Percentiles rank a stretch among this genome's conserved stretches.
Evolutionary conservation across 2,113 vertebrate genomes (phyloP).

Genomic region (Leptosomus discolor): DNA sequence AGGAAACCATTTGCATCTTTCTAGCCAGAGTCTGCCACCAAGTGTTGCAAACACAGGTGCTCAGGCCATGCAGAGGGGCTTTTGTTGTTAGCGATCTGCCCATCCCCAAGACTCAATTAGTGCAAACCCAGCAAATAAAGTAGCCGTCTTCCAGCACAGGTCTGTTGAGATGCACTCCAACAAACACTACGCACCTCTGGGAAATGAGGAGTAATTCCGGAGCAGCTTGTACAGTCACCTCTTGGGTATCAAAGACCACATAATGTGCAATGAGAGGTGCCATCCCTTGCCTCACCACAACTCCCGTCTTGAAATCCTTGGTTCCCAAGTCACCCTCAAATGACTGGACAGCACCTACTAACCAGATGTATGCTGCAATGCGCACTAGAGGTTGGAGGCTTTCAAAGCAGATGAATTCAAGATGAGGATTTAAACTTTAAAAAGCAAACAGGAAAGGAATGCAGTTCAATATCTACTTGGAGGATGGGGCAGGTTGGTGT

Average conservation of each 20-base stretch:
- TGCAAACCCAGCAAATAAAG: constrained; percentile 39
- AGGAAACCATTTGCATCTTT: not conserved
- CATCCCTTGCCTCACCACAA: not conserved
- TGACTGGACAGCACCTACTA: not conserved
- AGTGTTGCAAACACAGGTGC: constrained; percentile 12
- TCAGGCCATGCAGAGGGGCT: not conserved
- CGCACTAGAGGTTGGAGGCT: not conserved
- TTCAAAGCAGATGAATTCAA: constrained; percentile 21
- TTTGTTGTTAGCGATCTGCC: not conserved
- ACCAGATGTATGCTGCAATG: not conserved
- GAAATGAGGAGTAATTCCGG: not conserved
- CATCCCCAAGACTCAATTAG: not conserved
- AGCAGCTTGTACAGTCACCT: not conserved
- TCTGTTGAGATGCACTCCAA: not conserved
- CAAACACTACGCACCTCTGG: not conserved
- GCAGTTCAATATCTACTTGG: constrained; percentile 19
- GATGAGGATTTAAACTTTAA: not conserved
- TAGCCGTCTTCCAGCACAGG: not conserved
- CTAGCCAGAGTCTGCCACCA: not conserved
- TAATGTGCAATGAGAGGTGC: not conserved
- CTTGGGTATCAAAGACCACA: not conserved
- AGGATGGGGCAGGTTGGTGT: constrained; percentile 26
- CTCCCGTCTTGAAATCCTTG: not conserved
- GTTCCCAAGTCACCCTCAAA: not conserved
- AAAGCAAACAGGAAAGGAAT: constrained; percentile 44